Evolutionary conservation across 1,140 invertebrate genomes (phyloP).

Genomic region (Tetramorium simillimum): DNA sequence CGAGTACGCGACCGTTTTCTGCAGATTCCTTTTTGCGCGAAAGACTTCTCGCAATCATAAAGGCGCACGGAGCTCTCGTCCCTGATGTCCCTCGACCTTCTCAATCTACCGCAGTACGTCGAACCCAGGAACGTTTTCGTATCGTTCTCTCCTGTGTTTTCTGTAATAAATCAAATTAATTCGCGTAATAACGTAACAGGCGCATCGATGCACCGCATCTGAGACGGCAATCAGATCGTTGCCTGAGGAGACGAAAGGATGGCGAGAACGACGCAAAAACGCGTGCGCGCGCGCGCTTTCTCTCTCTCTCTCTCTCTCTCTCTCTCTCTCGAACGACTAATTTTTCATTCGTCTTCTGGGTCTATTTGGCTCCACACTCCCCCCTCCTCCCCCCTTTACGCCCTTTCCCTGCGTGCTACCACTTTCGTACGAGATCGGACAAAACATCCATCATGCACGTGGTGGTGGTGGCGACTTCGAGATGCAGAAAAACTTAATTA

Average conservation of each 20-base stretch:
- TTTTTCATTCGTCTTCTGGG: slow-evolving; percentile 82
- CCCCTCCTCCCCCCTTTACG: background rate
- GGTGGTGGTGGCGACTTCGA: slow-evolving; percentile 77
- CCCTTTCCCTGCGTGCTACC: slow-evolving; percentile 74
- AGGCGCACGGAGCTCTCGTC: background rate
- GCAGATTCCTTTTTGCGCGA: background rate
- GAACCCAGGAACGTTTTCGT: slow-evolving; percentile 43
- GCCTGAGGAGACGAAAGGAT: slow-evolving; percentile 74
- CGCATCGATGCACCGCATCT: slow-evolving; percentile 75
- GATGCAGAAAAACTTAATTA: slow-evolving; percentile 85
- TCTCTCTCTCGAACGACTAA: slow-evolving; percentile 72
- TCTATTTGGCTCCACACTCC: slow-evolving; percentile 75
- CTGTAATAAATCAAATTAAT: slow-evolving; percentile 60
- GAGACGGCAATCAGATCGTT: slow-evolving; percentile 78
- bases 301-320: slow-evolving; percentile 12
- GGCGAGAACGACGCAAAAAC: slow-evolving; percentile 73
- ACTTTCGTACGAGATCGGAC: slow-evolving; percentile 77
- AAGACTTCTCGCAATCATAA: slow-evolving; percentile 4
- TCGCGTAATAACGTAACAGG: slow-evolving; percentile 74
- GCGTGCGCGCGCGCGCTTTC: slow-evolving; percentile 8
- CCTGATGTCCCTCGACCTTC: slow-evolving; percentile 26
- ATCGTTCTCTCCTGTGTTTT: slow-evolving; percentile 42
- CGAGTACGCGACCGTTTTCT: slow-evolving; percentile 8
- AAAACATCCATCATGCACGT: slow-evolving; percentile 83
- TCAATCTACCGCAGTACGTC: slow-evolving; percentile 24